Base-by-base conservation (phyloP, 1,140 invertebrate genomes). In the Hyles euphorbiae region DNA sequence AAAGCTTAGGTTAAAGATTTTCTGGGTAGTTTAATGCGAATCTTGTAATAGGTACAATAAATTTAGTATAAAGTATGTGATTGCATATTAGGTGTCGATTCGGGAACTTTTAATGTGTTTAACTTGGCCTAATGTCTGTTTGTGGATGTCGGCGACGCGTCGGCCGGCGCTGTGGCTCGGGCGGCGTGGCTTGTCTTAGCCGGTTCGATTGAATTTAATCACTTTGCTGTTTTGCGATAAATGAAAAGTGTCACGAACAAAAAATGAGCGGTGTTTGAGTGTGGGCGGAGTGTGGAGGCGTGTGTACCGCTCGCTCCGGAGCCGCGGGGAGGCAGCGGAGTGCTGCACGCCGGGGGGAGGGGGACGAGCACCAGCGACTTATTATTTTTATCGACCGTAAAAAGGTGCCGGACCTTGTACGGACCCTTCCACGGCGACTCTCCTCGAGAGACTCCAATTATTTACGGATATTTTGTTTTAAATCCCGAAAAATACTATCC, bases 1-100 rank as follows among this genome's bases (percentile, higher is more conserved):
- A 90, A 87, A 90, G 86, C 89, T 89, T 88, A 88, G 87, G 89
- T 90, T 90, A 90, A 90, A 90, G 89, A 90, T 90, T 90, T 91
- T 90, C 90, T 88, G 86, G 86, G 86, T 88, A 88, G 83, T 88
- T 88, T 87, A 86, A 87, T 88, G 82, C 78, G 86, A 88, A 88
- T 88, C 86, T 88, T 88, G 83, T 88, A 88, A 88, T 88, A 88
- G 86, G 82, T 87, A 86, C 83, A 66, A 88, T 88, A 88, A 87
- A 88, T 88, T 88, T 79, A 83, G 67, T 83, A 87, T 87, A 88
- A 88, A 86, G 76, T 84, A 88, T 88, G 86, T 84, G 86, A 88
- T 88, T 84, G 81, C 82, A 83, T 88, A 88, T 88, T 87, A 88
- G 83, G 76, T 81, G 76, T 81, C 85, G 80, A 85, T 84, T 82